Conservation (phyloP, 2,888 invertebrate genomes). For the Trypoxylon attenuatum region DNA sequence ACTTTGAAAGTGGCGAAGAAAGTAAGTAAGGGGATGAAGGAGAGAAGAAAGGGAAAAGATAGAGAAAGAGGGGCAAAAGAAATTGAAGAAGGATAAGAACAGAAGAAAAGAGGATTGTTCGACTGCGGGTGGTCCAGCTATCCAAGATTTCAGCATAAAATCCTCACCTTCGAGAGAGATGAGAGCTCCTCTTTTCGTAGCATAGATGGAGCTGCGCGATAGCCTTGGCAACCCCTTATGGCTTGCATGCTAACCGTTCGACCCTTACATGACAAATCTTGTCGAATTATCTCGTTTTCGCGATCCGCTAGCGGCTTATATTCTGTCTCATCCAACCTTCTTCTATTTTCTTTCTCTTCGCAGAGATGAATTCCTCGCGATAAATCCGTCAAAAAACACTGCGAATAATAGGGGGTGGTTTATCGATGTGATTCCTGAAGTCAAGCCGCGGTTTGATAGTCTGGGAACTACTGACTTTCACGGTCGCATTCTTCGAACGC, state of each 20-base stretch:
- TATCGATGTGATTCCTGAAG: too few relatives aligned
- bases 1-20: too few relatives aligned
- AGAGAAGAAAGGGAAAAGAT: background rate
- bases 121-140: background rate
- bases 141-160: background rate
- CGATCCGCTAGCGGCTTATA: too few relatives aligned
- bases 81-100: background rate
- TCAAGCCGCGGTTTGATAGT: too few relatives aligned
- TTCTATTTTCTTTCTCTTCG: too few relatives aligned
- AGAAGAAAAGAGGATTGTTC: background rate
- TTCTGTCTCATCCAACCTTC: background rate
- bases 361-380: background rate
- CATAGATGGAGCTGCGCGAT: background rate
- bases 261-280: background rate
- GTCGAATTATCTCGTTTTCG: background rate
- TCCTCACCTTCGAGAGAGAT: background rate
- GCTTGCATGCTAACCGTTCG: background rate
- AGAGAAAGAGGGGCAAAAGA: background rate
- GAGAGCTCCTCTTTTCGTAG: background rate
- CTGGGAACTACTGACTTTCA: too few relatives aligned
- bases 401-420: too few relatives aligned
- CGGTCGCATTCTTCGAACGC: too few relatives aligned
- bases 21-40: background rate
- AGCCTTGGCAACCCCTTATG: background rate
- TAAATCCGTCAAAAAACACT: too few relatives aligned